Evolutionary conservation across 2,888 invertebrate genomes (phyloP).

Genomic region (Malthinus flaveolus): DNA sequence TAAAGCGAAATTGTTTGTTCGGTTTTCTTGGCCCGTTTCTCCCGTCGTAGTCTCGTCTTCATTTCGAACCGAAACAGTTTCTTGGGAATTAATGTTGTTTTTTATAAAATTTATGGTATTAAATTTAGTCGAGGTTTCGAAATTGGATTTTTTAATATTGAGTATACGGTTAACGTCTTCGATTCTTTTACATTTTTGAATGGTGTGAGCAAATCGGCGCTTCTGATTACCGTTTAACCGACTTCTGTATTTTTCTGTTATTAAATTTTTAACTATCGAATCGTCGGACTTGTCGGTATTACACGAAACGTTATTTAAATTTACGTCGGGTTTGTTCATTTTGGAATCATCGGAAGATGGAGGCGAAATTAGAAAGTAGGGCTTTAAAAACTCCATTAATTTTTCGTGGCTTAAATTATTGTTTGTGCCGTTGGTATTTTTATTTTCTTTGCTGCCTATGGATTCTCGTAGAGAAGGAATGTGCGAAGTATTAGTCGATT

Average conservation of each 20-base stretch:
- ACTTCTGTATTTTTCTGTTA: background rate
- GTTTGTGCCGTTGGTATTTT: too few species aligned
- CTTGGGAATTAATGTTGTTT: background rate
- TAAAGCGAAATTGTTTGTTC: too few species aligned
- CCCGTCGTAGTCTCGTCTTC: background rate
- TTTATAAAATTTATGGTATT: background rate
- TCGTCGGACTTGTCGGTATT: too few species aligned
- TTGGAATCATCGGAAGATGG: too few species aligned
- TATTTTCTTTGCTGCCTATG: too few species aligned
- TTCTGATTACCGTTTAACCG: background rate
- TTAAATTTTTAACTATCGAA: background rate
- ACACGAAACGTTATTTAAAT: too few species aligned
- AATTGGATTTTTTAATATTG: background rate
- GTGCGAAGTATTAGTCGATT: too few species aligned
- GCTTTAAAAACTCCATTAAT: too few species aligned
- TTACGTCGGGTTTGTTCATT: too few species aligned
- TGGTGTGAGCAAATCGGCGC: background rate
- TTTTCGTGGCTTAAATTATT: too few species aligned
- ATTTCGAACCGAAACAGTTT: background rate
- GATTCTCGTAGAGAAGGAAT: too few species aligned
- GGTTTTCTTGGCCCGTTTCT: background rate
- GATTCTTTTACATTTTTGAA: background rate
- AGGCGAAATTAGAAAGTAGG: too few species aligned
- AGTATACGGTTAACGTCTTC: background rate
- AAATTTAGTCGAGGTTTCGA: background rate